Base-by-base conservation (phyloP, 2,888 invertebrate genomes). In the Chrysomela aeneicollis region DNA sequence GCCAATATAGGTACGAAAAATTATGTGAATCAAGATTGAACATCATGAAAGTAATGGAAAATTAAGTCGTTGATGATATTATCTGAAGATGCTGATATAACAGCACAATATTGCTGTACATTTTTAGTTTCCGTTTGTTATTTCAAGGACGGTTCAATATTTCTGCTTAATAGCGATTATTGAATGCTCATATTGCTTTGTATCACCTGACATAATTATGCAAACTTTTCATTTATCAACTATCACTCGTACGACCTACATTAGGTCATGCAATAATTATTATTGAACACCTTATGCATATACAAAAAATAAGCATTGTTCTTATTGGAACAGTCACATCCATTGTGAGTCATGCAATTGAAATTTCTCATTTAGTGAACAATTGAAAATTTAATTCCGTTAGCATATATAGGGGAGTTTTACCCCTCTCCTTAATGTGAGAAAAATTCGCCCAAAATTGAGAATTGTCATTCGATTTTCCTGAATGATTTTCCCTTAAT, bases 201-300 rank as follows among this genome's bases (percentile, higher is more conserved):
- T 42, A 42, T 42, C 42, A 42, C 42, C 42, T 42, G 15, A 15
- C n/a, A 42, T 42, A 15, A 42, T 42, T 42, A 42, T 42, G 42
- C 42, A n/a, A 42, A 42, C 42, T 42, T 42, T 42, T 42, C 42
- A 42, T 42, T 42, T 42, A 15, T 42, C 42, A 42, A 15, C 42
- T 42, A 35, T 35, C 32, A 35, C 32, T 35, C 15, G 15, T 12
- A 42, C 42, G 42, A 42, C 42, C 42, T 42, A 42, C 42, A 42
- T 42, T 42, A 42, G 15, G 42, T 42, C 42, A 42, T 42, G 42
- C 42, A n/a, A 42, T 42, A 42, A 42, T 42, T 42, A 42, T 42
- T 42, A 42, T 42, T 42, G 42, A 15, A 42, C 42, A 42, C n/a
- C 42, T 42, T 42, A 42, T 42, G 42, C 42, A 42, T 42, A 42